Evolutionary conservation across 2,113 vertebrate species (phyloP), one percentile per base, ranked within the genome.

Genomic region (Butorides virescens): DNA sequence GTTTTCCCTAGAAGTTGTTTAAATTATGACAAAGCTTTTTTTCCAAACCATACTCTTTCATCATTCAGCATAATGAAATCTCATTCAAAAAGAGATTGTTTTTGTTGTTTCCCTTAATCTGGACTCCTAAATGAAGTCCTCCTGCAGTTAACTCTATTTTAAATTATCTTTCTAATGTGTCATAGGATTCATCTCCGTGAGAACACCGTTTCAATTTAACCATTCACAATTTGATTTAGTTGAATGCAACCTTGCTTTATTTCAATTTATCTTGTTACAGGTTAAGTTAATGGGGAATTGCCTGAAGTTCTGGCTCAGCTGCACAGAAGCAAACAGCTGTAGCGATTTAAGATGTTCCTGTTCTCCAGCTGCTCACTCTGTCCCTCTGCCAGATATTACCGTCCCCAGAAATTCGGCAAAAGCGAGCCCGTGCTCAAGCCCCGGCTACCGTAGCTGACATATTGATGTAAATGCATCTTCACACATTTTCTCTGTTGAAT

Each of bases 221-320:
- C 3, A 0, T 49, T 94, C 72, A 50, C 63, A 93, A 94, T 88
- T 79, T 71, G 92, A 96, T 96, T 95, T 86, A 83, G 78, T 18
- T 84, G 88, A 77, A 80, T 66, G 61, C 78, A 86, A 80, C 88
- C 79, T 95, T 95, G 47, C 93, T 93, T 83, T 77, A 67, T 92
- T 90, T 86, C 82, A 78, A 92, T 95, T 94, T 84, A 81, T 88
- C 88, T 93, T 71, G 72, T 95, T 94, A 94, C 67, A 55, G 42
- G 58, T 86, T 74, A 78, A 92, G 88, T 80, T 90, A 87, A 94
- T 67, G 76, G 76, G 63, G 92, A 96, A 95, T 47, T 88, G 82
- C 88, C 88, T 90, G 74, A 80, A 94, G 82, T n/a, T 80, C 86
- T 95, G 94, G 91, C 94, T 95, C 88, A 92, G 89, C 91, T 84